A percentile compares a stretch with the other conserved stretches of the same genome.
Evolutionary conservation across 2,888 invertebrate genomes (phyloP).

Genomic region (Agonopterix subpropinquella): DNA sequence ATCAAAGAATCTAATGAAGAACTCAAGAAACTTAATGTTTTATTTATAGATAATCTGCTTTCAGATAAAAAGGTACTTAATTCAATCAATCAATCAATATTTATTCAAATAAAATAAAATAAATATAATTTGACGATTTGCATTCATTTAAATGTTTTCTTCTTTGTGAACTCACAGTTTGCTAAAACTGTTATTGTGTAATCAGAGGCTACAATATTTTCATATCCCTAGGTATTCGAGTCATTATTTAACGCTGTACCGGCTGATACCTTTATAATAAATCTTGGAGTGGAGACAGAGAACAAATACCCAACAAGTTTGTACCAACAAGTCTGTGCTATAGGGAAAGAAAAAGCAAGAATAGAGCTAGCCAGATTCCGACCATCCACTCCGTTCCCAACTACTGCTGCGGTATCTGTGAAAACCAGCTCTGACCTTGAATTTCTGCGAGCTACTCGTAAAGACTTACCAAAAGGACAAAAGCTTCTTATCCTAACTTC

Average conservation of each 20-base stretch:
- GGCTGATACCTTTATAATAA: slow-evolving; percentile 25
- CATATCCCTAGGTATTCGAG: slow-evolving; percentile 19
- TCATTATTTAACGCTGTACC: slow-evolving; percentile 16
- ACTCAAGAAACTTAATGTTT: neutral
- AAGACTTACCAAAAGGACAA: slow-evolving; percentile 20
- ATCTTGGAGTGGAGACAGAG: slow-evolving; percentile 16
- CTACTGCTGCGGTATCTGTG: slow-evolving; percentile 24
- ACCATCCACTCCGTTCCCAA: slow-evolving; percentile 14
- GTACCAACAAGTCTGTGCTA: neutral
- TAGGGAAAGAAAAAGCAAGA: neutral
- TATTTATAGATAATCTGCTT: neutral
- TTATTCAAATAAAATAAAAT: too few relatives aligned
- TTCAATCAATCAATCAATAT: neutral
- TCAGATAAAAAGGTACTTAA: neutral
- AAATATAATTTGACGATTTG: neutral
- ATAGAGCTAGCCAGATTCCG: slow-evolving; percentile 23
- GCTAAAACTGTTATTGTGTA: neutral
- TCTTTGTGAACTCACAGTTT: neutral
- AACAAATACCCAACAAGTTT: slow-evolving; percentile 13
- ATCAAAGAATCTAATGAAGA: neutral
- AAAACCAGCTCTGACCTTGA: slow-evolving; percentile 22
- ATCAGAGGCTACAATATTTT: too few relatives aligned
- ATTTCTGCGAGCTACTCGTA: slow-evolving; percentile 17
- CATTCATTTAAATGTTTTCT: neutral
- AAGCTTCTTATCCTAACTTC: slow-evolving; percentile 25